Conservation (phyloP, 2,888 invertebrate genomes). For the Scelioninae gen. 2 region DNA sequence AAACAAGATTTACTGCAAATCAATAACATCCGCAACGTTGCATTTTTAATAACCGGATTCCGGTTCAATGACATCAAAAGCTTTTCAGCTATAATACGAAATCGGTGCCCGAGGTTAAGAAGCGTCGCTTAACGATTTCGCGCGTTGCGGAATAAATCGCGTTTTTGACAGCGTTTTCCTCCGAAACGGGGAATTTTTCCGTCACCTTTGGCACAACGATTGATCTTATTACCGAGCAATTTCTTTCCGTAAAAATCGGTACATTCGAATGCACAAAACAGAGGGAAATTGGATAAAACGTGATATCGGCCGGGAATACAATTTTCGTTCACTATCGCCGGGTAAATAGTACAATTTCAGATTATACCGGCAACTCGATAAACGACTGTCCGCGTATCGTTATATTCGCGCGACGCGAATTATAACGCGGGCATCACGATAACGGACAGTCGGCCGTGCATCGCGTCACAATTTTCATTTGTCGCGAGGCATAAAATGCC, state of each 20-base stretch:
- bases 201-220: background rate
- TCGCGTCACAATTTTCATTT: slow-evolving; percentile 61
- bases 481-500: slow-evolving; percentile 60
- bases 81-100: slow-evolving; percentile 3
- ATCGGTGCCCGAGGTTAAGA: too few species aligned
- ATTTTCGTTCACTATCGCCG: slow-evolving; percentile 65
- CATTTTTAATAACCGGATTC: slow-evolving; percentile 23
- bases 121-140: too few species aligned
- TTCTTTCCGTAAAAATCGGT: slow-evolving; percentile 16
- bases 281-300: slow-evolving; percentile 56
- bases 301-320: slow-evolving; percentile 58
- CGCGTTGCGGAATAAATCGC: too few species aligned
- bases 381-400: slow-evolving; percentile 52
- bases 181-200: too few species aligned
- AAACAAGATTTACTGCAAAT: slow-evolving; percentile 48
- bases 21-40: slow-evolving; percentile 22
- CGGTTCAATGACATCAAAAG: slow-evolving; percentile 24
- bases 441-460: slow-evolving; percentile 50
- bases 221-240: slow-evolving; percentile 38
- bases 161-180: too few species aligned
- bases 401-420: slow-evolving; percentile 57
- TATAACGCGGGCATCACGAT: slow-evolving; percentile 57
- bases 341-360: slow-evolving; percentile 61
- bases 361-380: slow-evolving; percentile 53
- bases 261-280: slow-evolving; percentile 36